Base-by-base conservation (phyloP, 2,797 vertebrate genomes). In the Fistularia commersonii region DNA sequence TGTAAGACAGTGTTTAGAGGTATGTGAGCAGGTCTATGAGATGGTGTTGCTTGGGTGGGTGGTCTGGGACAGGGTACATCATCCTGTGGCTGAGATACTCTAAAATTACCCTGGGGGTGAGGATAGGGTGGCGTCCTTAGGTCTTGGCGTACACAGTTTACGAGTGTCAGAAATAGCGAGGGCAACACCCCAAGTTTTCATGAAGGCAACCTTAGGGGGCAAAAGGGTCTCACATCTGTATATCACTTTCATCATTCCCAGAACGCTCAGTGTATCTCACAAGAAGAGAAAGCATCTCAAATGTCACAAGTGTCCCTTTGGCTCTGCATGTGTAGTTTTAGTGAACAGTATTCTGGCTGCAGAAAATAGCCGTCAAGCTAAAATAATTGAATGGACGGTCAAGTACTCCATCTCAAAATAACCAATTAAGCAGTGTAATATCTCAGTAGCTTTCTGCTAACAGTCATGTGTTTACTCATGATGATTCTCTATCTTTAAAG, bases 91-190 rank as follows among this genome's bases (percentile, higher is more conserved):
- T 53, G 13, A 51, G 76, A 77, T 48, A 61, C 83, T 82, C 91
- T 90, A 91, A 87, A 90, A 90, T 90, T 90, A 91, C 81, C 52
- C 10, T 1, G 44, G 47, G 77, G 65, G 80, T 85, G 83, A 88
- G 80, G 87, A 90, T 87, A 89, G 81, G n/a, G 77, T 82, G 89
- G 89, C 89, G 89, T 88, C 89, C 83, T 54, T 53, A 45, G 81
- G 89, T 88, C 87, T 86, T 79, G 83, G 84, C 84, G 77, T 83
- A 72, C 72, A 57, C 53, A 48, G 74, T 90, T 91, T 90, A 90
- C 51, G 87, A 77, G 63, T 69, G 65, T 86, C 73, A 62, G 79
- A 88, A 88, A 90, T 88, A 87, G 84, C 57, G 68, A 62, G 66
- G 57, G 36, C 75, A 64, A 61, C 69, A 75, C 45, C 71, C 64